phyloP scores from a whole-genome alignment of 2,888 invertebrate genomes.

The Priocnemis perturbator region DNA sequence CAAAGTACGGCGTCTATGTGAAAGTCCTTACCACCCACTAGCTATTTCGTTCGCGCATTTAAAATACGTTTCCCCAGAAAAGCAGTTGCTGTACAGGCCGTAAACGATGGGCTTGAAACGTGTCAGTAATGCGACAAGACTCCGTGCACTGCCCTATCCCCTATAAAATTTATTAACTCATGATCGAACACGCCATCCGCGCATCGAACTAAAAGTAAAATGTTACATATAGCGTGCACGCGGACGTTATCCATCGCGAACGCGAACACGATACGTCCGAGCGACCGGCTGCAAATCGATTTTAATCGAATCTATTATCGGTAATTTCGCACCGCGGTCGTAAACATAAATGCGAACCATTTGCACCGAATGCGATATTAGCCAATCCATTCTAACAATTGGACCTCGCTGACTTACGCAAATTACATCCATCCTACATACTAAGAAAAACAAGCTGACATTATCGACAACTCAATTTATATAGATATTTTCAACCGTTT shows the following conservation, averaged over 20 bases:
- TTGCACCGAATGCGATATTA: too few relatives aligned
- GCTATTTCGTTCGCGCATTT: constrained; percentile 24
- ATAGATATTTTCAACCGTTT: background rate
- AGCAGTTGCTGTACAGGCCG: constrained; percentile 19
- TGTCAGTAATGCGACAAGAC: constrained; percentile 29
- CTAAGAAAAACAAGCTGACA: too few relatives aligned
- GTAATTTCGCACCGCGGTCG: too few relatives aligned
- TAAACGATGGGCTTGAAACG: constrained; percentile 28
- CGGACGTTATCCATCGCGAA: background rate
- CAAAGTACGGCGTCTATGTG: too few relatives aligned
- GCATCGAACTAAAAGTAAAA: constrained; percentile 24
- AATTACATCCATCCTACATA: too few relatives aligned
- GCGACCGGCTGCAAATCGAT: too few relatives aligned
- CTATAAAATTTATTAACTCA: constrained; percentile 49
- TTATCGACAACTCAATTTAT: too few relatives aligned
- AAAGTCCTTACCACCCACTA: too few relatives aligned
- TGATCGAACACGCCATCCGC: constrained; percentile 34
- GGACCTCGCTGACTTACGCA: too few relatives aligned
- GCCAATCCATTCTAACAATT: too few relatives aligned
- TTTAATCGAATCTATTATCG: too few relatives aligned
- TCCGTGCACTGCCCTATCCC: constrained; percentile 30
- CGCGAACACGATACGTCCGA: background rate
- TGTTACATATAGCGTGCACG: background rate
- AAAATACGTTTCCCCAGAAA: constrained; percentile 42
- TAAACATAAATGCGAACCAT: too few relatives aligned